phyloP scores from a whole-genome alignment of 2,113 vertebrate species.

The Boulengeromyrus knoepffleri region DNA sequence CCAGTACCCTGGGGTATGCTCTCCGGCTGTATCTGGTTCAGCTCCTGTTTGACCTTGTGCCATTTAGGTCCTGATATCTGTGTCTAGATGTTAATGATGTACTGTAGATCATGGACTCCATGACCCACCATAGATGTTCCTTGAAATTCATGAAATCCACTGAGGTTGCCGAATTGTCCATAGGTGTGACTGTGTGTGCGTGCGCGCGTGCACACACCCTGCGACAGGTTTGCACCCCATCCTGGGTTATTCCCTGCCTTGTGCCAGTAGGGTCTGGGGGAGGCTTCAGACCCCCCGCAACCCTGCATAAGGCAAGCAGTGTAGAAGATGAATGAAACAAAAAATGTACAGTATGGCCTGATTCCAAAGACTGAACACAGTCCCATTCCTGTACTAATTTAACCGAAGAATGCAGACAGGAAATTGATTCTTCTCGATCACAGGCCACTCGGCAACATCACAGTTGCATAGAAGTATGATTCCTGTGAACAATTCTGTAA shows the following conservation, averaged over 20 bases:
- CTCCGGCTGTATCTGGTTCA: neutral
- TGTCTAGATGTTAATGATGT: neutral
- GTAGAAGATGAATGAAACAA: neutral
- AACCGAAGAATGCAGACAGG: neutral
- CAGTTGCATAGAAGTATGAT: neutral
- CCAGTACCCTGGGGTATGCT: conserved; percentile 91
- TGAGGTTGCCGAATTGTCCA: neutral
- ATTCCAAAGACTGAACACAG: neutral
- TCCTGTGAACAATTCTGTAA: neutral
- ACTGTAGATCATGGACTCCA: neutral
- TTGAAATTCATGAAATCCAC: neutral
- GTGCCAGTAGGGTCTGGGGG: neutral
- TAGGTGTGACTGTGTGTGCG: neutral
- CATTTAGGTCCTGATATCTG: neutral
- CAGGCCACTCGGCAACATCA: neutral
- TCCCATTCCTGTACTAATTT: neutral
- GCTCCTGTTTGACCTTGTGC: neutral
- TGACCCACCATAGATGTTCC: neutral
- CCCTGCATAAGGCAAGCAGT: neutral
- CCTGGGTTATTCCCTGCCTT: neutral
- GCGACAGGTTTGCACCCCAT: neutral
- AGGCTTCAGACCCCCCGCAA: neutral
- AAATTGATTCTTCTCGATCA: neutral
- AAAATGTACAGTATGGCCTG: neutral
- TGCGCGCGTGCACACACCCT: too few species aligned